Percentiles rank a stretch among this genome's conserved stretches.
These are phyloP conservation scores for Odontomyia ornata DNA, from an alignment of 2,888 invertebrate species.

Conservation along the genomic window DNA sequence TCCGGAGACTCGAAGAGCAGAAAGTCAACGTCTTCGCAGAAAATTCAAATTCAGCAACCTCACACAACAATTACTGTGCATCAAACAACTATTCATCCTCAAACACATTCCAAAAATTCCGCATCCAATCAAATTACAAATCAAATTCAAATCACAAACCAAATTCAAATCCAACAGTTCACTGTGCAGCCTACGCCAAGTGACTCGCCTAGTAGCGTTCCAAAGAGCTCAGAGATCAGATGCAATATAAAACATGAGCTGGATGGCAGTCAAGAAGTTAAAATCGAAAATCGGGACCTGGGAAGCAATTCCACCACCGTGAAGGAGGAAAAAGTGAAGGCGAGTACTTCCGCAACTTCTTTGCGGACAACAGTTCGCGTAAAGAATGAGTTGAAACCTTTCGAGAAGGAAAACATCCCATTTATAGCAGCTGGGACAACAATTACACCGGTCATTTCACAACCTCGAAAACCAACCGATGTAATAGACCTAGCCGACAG, in stretches of 20 bases:
- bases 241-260: slow-evolving; percentile 51
- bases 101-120: slow-evolving; percentile 46
- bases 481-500: slow-evolving; percentile 52
- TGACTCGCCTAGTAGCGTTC: slow-evolving; percentile 16
- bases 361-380: slow-evolving; percentile 46
- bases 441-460: slow-evolving; percentile 50
- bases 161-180: slow-evolving; percentile 53
- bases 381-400: slow-evolving; percentile 46
- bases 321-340: slow-evolving; percentile 15
- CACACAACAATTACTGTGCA: slow-evolving; percentile 53
- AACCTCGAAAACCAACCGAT: slow-evolving; percentile 45
- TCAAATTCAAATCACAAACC: slow-evolving; percentile 52
- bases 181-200: slow-evolving; percentile 48
- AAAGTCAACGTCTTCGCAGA: slow-evolving; percentile 46
- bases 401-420: slow-evolving; percentile 53
- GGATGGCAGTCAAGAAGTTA: slow-evolving; percentile 49
- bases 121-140: slow-evolving; percentile 47
- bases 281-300: slow-evolving; percentile 49
- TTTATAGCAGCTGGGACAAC: slow-evolving; percentile 51
- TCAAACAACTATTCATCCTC: slow-evolving; percentile 52
- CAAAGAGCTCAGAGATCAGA: slow-evolving; percentile 30
- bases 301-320: neutral
- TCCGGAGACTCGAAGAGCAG: neutral
- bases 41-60: slow-evolving; percentile 52
- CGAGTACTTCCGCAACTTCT: slow-evolving; percentile 2